These are phyloP conservation scores for Spheniscus mendiculus DNA, from an alignment of 2,113 vertebrate genomes.

Conservation along the genomic window DNA sequence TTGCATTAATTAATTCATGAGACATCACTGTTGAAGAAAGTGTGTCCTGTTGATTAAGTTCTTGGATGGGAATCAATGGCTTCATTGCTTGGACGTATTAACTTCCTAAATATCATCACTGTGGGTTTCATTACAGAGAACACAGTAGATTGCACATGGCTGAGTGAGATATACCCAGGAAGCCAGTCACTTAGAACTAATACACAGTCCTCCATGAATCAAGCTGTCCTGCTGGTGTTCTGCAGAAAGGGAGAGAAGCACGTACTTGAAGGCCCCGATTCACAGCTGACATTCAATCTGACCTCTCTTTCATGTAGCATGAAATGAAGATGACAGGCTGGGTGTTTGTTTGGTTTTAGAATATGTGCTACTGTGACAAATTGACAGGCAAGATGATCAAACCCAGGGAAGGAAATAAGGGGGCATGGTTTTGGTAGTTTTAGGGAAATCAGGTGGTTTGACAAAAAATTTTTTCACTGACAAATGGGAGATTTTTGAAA, in stretches of 20 bases:
- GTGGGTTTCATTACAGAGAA: neutral
- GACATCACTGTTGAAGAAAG: neutral
- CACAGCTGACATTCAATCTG: neutral
- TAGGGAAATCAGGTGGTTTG: neutral
- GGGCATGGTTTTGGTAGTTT: neutral
- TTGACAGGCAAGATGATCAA: neutral
- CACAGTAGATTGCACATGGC: neutral
- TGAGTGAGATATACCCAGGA: neutral
- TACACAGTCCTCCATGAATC: neutral
- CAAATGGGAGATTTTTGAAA: neutral
- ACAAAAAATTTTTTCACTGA: neutral
- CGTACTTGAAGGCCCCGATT: neutral
- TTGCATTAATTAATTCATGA: constrained; percentile 34
- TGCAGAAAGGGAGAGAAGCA: neutral
- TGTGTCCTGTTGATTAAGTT: neutral
- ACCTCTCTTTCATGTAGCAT: neutral
- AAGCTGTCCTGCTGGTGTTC: neutral
- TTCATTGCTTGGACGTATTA: neutral
- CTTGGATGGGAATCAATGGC: constrained; percentile 32
- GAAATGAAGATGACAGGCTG: neutral
- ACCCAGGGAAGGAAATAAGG: neutral
- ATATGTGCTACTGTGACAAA: neutral
- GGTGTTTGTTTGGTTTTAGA: neutral
- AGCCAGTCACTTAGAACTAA: neutral
- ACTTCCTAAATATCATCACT: constrained; percentile 5